A percentile compares a stretch with the other conserved stretches of the same genome.
These are phyloP conservation scores for Creontiades dilutus DNA, from an alignment of 2,888 invertebrate species.

Conservation along the genomic window DNA sequence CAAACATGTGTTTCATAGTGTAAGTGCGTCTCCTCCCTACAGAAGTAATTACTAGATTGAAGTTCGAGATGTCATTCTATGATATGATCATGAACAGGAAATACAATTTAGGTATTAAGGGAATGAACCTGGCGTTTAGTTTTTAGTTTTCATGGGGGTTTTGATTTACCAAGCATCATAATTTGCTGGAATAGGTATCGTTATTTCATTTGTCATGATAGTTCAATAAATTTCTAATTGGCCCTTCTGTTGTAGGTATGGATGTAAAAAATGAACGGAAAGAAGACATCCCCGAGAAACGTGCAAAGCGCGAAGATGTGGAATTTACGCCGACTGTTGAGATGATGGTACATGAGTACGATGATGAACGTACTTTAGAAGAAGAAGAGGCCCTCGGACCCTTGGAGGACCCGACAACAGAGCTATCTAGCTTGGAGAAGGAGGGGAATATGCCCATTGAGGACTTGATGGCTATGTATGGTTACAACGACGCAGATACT, in stretches of 20 bases:
- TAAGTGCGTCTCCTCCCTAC: too few relatives aligned
- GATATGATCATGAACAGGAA: too few relatives aligned
- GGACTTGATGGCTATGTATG: constrained; percentile 93
- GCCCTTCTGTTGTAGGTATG: constrained; percentile 31
- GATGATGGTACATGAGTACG: constrained; percentile 98
- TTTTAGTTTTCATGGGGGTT: too few relatives aligned
- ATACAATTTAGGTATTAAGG: too few relatives aligned
- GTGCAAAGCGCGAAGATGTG: constrained; percentile 79
- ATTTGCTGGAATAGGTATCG: too few relatives aligned
- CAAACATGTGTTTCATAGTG: too few relatives aligned
- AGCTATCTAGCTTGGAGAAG: constrained; percentile 91
- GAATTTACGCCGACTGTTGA: constrained; percentile 91
- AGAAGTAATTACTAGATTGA: too few relatives aligned
- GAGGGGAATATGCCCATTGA: constrained; percentile 96
- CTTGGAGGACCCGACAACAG: constrained; percentile 91
- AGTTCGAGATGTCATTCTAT: too few relatives aligned
- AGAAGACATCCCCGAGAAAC: constrained; percentile 57
- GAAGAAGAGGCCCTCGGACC: constrained; percentile 97
- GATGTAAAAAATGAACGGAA: constrained; percentile 63
- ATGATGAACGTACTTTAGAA: constrained; percentile 97
- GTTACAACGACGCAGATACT: constrained; percentile 80
- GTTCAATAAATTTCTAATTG: too few relatives aligned
- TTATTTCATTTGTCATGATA: too few relatives aligned
- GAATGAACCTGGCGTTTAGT: too few relatives aligned
- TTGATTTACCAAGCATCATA: too few relatives aligned